Base-by-base conservation (phyloP, 1,140 invertebrate genomes). In the Chymomyza costata region DNA sequence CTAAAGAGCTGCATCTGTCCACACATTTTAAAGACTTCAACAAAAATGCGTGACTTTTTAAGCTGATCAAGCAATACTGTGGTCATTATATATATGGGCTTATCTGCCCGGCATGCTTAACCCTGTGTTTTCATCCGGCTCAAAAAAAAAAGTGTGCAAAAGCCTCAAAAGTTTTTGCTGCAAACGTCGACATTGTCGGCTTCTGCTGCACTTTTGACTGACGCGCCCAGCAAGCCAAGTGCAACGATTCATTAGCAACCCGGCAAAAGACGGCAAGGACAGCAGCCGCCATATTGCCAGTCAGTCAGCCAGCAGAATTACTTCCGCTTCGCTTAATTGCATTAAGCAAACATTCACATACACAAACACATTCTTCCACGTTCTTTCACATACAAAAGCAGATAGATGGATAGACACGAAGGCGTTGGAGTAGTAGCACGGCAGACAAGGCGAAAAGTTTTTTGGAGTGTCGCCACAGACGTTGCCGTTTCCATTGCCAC, bases 321-420 rank as follows among this genome's bases (percentile, higher is more conserved):
- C 68, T 78, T 78, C 67, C 67, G 73, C 64, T 54, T 52, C 45
- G 67, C 55, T 78, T 78, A 78, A 78, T 78, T 68, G 73, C 73
- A 78, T 78, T 78, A 73, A 73, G 61, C 67, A 80, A 80, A 58
- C 73, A 51, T 16, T 28, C n/a, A 53, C 51, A 67, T 50, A 64
- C 16, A 28, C 18, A 40, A 31, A 28, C 25, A 28, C 25, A 28
- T 28, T n/a, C n/a, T n/a, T n/a, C n/a, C n/a, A n/a, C n/a, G n/a
- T n/a, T n/a, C n/a, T n/a, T n/a, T n/a, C n/a, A n/a, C n/a, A n/a
- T n/a, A n/a, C n/a, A n/a, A 48, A 19, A 32, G 51, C 43, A 57
- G 64, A 41, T 15, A 31, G 37, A 40, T 14, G 6, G 32, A 28
- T 21, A 47, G 30, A 17, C 47, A 37, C n/a, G 59, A 14, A 7